These are phyloP conservation scores for Capitella teleta DNA, from an alignment of 1,140 invertebrate genomes.

Conservation along the genomic window DNA sequence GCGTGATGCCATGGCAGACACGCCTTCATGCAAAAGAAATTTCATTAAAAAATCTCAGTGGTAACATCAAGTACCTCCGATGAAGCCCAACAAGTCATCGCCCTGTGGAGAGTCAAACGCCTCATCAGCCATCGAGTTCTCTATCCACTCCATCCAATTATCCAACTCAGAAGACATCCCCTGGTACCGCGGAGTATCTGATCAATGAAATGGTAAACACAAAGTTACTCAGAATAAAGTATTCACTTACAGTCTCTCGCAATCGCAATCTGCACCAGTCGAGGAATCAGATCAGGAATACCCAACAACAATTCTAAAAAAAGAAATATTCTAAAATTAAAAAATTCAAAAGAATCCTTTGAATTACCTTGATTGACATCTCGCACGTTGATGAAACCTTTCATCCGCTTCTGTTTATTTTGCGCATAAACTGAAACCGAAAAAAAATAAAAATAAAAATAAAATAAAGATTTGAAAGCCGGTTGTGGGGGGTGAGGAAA, in stretches of 20 bases:
- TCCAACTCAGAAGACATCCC: constrained; percentile 39
- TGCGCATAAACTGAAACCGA: constrained; percentile 35
- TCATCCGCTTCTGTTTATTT: constrained; percentile 37
- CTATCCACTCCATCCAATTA: constrained; percentile 45
- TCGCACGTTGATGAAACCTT: constrained; percentile 37
- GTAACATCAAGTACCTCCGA: constrained; percentile 25
- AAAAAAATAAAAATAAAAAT: no score
- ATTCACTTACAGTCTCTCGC: constrained; percentile 32
- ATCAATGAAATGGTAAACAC: background rate
- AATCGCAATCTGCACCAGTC: constrained; percentile 33
- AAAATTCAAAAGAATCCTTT: background rate
- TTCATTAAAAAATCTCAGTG: background rate
- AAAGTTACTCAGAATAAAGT: background rate
- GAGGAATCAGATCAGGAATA: constrained; percentile 33
- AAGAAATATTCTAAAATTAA: constrained; percentile 3
- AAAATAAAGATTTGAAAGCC: no score
- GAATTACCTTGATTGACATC: constrained; percentile 37
- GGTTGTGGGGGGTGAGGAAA: no score
- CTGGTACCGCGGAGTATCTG: constrained; percentile 38
- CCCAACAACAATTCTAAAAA: constrained; percentile 31
- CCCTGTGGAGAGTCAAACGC: constrained; percentile 24
- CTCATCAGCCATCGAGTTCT: constrained; percentile 37
- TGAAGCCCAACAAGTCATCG: constrained; percentile 37
- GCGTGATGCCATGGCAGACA: constrained; percentile 29
- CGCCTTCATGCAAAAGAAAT: constrained; percentile 21